Conservation (phyloP, 2,888 invertebrate species). For the Thymelicus sylvestris region DNA sequence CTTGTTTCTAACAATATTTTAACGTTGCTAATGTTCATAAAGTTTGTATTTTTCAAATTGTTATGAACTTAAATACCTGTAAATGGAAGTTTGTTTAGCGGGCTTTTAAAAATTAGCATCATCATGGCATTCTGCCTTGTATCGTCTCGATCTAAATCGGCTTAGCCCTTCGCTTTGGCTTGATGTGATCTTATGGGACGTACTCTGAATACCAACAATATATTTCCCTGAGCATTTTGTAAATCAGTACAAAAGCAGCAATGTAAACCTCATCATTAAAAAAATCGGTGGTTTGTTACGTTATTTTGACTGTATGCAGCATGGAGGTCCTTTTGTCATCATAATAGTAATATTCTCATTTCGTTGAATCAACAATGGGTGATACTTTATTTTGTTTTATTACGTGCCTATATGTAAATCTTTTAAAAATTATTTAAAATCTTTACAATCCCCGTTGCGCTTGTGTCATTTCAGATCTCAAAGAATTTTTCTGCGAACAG, state of each 20-base stretch:
- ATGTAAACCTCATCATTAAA: constrained; percentile 52
- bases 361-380: constrained; percentile 70
- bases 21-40: too few species aligned
- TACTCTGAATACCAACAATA: constrained; percentile 9
- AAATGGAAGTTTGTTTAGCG: constrained; percentile 57
- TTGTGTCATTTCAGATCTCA: too few species aligned
- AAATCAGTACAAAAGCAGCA: constrained; percentile 46
- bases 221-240: not conserved
- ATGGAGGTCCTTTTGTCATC: constrained; percentile 72
- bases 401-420: constrained; percentile 38
- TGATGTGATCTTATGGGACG: not conserved
- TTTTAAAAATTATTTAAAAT: constrained; percentile 42
- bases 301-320: constrained; percentile 51
- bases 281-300: constrained; percentile 38
- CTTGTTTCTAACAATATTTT: too few species aligned
- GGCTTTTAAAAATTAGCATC: constrained; percentile 71
- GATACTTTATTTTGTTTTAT: constrained; percentile 63
- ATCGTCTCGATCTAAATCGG: constrained; percentile 77
- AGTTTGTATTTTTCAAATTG: not conserved
- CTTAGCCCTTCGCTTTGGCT: constrained; percentile 63
- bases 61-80: constrained; percentile 50
- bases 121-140: constrained; percentile 60
- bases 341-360: constrained; percentile 68
- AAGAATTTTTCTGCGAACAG: too few species aligned
- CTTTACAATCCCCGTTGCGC: not conserved